A percentile compares a stretch with the other conserved stretches of the same genome.
phyloP scores from a whole-genome alignment of 2,888 invertebrate genomes.

The Dasysyrphus tricinctus region DNA sequence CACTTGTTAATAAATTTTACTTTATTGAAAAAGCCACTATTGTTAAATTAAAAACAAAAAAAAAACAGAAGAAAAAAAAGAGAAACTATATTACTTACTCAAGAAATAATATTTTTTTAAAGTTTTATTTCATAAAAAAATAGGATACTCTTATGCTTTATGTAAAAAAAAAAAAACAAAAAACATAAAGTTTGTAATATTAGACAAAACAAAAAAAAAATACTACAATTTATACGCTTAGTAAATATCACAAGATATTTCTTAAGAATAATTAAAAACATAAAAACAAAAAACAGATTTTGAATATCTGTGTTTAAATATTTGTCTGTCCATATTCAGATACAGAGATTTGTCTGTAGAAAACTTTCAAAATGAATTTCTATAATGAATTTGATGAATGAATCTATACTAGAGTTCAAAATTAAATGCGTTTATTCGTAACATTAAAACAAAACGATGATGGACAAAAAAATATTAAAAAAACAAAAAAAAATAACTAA shows the following conservation, averaged over 20 bases:
- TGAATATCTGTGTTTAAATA: neutral
- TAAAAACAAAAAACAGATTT: neutral
- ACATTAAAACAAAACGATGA: neutral
- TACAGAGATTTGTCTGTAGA: conserved; percentile 31
- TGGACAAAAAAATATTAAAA: neutral
- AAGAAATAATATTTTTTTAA: conserved; percentile 56
- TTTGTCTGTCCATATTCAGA: conserved; percentile 37
- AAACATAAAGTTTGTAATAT: conserved; percentile 36
- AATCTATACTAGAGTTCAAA: neutral
- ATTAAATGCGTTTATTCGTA: neutral
- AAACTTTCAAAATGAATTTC: conserved; percentile 11
- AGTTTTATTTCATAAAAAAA: conserved; percentile 30
- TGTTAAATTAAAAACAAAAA: conserved; percentile 46
- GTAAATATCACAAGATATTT: conserved; percentile 68
- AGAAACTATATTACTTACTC: conserved; percentile 44
- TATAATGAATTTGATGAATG: neutral
- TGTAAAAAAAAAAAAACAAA: conserved; percentile 22
- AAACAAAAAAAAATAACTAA: neutral
- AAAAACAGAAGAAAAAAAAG: neutral
- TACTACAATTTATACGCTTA: conserved; percentile 67
- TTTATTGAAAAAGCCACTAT: conserved; percentile 45
- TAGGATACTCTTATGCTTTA: conserved; percentile 58
- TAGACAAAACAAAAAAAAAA: conserved; percentile 13
- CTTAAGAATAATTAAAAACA: conserved; percentile 32
- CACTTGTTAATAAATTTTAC: conserved; percentile 65